Base-by-base conservation (phyloP, 2,888 invertebrate genomes). In the Trisateles emortualis region DNA sequence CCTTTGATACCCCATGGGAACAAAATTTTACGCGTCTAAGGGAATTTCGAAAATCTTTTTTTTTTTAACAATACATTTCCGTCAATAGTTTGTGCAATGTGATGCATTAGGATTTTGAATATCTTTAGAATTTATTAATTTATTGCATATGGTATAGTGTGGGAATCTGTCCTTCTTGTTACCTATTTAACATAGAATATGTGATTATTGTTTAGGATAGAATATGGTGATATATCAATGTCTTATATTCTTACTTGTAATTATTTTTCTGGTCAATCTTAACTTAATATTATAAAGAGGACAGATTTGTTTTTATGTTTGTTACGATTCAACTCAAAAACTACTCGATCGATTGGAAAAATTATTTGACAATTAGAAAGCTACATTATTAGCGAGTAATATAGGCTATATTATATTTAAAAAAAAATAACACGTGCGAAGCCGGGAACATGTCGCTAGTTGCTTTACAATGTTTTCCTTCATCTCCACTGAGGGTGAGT, bases 1-100 rank as follows among this genome's bases (percentile, higher is more conserved):
- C 35, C 53, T 68, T 57, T 66, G 60, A 60, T 62, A 51, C 57
- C 79, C 81, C 92, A 90, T 92, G 92, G 89, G 92, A 92, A 92
- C 77, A 42, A 60, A 75, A 80, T 78, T 87, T 90, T 85, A 84
- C 84, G 83, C 76, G 76, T 75, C 76, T 80, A 77, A 78, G 90
- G 89, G 91, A 89, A 90, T 82, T 88, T 80, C 77, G 78, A 59
- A 58, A 42, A 64, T 59, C 58, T 70, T 72, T 72, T 74, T 67
- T 62, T 68, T 58, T 54, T 35, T 48, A 8, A 30, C 53, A 66
- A 49, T 57, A 52, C 48, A 52, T 68, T 66, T 66, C 68, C 59
- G 52, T 71, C 67, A 61, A 63, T 58, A 45, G 55, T 36, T 71
- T 74, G 60, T 55, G 72, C 71, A 71, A 74, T 70, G 68, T 66